A percentile compares a stretch with the other conserved stretches of the same genome.
Evolutionary conservation across 92 coral and sea anemone species (phyloP).

Genomic region (Heliopora coerulea): DNA sequence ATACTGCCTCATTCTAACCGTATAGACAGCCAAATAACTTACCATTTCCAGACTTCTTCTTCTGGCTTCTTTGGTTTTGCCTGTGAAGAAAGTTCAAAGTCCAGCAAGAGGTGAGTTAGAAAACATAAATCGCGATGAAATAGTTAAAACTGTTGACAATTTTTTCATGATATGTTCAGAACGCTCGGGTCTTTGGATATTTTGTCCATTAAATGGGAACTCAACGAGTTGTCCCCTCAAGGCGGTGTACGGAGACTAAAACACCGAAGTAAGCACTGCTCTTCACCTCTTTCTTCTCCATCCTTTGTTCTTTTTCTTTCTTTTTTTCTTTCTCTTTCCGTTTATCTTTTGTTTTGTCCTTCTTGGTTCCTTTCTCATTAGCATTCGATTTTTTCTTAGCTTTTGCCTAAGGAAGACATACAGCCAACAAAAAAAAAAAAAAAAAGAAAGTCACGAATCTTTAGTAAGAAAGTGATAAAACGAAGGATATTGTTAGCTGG

Average conservation of each 20-base stretch:
- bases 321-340: conserved; percentile 62
- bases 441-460: too few relatives aligned
- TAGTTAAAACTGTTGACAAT: too few relatives aligned
- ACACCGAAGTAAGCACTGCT: background rate
- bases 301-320: conserved; percentile 52
- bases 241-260: too few relatives aligned
- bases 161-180: too few relatives aligned
- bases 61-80: conserved; percentile 73
- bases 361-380: conserved; percentile 53
- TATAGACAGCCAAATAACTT: background rate
- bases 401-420: conserved; percentile 84
- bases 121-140: background rate
- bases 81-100: conserved; percentile 3
- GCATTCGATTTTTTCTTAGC: conserved; percentile 62
- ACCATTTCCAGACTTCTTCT: conserved; percentile 98
- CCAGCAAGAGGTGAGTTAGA: background rate
- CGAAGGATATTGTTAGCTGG: too few relatives aligned
- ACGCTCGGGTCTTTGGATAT: too few relatives aligned
- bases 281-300: conserved; percentile 16
- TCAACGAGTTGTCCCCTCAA: too few relatives aligned
- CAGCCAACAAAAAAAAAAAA: background rate
- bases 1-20: too few relatives aligned
- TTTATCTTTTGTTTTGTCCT: conserved; percentile 41
- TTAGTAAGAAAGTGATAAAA: too few relatives aligned
- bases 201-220: too few relatives aligned